Conservation (phyloP, 2,888 invertebrate genomes). For the Mimas tiliae region DNA sequence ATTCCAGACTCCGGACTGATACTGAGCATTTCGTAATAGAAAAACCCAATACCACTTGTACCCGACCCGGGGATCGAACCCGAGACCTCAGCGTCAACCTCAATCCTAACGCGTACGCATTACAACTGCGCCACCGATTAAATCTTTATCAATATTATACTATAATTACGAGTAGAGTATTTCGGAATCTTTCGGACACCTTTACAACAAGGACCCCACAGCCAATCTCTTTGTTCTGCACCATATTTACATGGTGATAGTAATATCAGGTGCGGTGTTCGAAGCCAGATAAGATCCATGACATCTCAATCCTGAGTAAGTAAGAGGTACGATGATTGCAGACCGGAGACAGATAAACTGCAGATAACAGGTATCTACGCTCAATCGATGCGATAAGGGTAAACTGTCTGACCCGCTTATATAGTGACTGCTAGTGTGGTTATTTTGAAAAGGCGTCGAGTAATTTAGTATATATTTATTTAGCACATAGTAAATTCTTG, state of each 20-base stretch:
- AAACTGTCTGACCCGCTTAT: conserved; percentile 14
- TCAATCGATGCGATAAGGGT: conserved; percentile 20
- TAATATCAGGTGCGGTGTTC: background rate
- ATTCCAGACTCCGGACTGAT: too few relatives aligned
- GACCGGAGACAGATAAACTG: conserved; percentile 11
- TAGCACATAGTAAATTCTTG: background rate
- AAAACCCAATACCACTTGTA: too few relatives aligned
- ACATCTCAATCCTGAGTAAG: conserved; percentile 11
- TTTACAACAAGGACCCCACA: background rate
- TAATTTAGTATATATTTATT: background rate
- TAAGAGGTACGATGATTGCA: conserved; percentile 9
- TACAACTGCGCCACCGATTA: too few relatives aligned
- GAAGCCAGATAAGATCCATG: background rate
- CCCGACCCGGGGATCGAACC: too few relatives aligned
- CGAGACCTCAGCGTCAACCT: too few relatives aligned
- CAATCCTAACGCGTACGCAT: too few relatives aligned
- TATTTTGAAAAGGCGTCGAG: background rate
- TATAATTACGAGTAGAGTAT: background rate
- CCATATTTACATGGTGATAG: background rate
- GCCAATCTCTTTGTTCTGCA: background rate
- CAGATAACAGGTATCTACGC: conserved; percentile 13
- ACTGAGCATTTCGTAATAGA: too few relatives aligned
- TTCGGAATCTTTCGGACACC: too few relatives aligned
- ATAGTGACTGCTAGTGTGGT: background rate
- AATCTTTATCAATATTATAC: too few relatives aligned